A percentile compares a stretch with the other conserved stretches of the same genome.
Conservation (phyloP, 2,797 vertebrate species). For the Macropus fuliginosus region DNA sequence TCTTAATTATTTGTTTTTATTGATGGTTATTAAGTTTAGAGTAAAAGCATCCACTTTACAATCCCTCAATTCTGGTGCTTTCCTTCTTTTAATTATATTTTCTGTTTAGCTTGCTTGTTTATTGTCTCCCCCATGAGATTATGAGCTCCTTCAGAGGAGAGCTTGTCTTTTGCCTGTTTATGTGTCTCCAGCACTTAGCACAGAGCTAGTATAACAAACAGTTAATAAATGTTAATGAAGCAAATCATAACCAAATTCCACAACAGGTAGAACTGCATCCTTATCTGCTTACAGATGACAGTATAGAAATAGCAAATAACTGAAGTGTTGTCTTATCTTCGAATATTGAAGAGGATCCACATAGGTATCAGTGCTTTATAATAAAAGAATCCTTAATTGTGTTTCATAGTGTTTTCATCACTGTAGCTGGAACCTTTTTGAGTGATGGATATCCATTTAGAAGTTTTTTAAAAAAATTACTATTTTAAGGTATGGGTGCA, state of each 20-base stretch:
- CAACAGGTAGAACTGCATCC: not conserved
- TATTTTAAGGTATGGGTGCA: not conserved
- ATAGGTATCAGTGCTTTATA: not conserved
- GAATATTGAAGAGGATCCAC: not conserved
- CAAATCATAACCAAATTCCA: not conserved
- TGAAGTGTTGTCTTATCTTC: not conserved
- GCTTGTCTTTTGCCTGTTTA: not conserved
- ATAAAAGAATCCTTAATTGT: not conserved
- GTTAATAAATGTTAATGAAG: not conserved
- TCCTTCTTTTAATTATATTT: not conserved
- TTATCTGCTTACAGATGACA: not conserved
- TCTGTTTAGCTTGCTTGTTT: not conserved
- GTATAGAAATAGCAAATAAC: not conserved
- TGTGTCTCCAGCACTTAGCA: not conserved
- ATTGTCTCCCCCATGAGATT: not conserved
- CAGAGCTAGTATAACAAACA: not conserved
- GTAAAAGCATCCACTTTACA: not conserved
- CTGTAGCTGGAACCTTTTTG: constrained; percentile 32
- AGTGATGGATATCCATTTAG: constrained; percentile 4
- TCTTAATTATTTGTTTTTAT: not conserved
- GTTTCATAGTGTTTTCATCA: not conserved
- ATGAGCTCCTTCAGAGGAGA: not conserved
- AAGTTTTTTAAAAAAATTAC: not conserved
- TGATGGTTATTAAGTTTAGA: not conserved
- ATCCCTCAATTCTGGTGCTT: not conserved